phyloP scores from a whole-genome alignment of 2,113 vertebrate genomes.

The Larimichthys crocea region DNA sequence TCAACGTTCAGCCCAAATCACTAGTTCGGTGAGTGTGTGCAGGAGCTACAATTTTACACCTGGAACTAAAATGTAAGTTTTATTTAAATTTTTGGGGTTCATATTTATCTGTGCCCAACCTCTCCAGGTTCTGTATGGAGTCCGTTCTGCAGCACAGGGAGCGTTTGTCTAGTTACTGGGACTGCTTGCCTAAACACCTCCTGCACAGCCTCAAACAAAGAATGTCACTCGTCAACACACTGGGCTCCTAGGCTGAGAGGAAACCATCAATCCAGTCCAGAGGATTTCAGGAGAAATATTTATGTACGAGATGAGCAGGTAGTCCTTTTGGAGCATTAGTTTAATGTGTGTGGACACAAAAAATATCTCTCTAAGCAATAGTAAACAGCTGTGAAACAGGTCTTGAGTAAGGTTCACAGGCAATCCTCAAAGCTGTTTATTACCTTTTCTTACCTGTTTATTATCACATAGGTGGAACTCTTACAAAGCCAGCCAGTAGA shows the following conservation, averaged over 20 bases:
- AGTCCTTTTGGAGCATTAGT: constrained; percentile 30
- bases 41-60: neutral
- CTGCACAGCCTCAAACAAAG: constrained; percentile 90
- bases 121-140: constrained; percentile 91
- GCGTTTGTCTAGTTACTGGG: constrained; percentile 88
- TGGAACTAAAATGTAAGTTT: neutral
- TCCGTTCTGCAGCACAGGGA: constrained; percentile 90
- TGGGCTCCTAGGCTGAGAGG: constrained; percentile 85
- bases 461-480: neutral
- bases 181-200: constrained; percentile 94
- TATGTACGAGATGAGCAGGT: constrained; percentile 17
- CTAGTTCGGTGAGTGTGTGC: constrained; percentile 88
- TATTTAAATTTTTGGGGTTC: neutral
- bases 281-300: constrained; percentile 7
- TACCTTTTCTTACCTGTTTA: no score
- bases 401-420: constrained; percentile 8
- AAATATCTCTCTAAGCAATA: constrained; percentile 30
- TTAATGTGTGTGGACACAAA: constrained; percentile 43
- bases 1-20: constrained; percentile 94
- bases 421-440: neutral
- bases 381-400: constrained; percentile 6
- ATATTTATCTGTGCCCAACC: neutral
- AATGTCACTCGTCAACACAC: constrained; percentile 89
- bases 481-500: constrained; percentile 14
- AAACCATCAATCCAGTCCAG: neutral